Evolutionary conservation across 2,113 vertebrate species (phyloP).

Genomic region (Stigmatopora nigra): DNA sequence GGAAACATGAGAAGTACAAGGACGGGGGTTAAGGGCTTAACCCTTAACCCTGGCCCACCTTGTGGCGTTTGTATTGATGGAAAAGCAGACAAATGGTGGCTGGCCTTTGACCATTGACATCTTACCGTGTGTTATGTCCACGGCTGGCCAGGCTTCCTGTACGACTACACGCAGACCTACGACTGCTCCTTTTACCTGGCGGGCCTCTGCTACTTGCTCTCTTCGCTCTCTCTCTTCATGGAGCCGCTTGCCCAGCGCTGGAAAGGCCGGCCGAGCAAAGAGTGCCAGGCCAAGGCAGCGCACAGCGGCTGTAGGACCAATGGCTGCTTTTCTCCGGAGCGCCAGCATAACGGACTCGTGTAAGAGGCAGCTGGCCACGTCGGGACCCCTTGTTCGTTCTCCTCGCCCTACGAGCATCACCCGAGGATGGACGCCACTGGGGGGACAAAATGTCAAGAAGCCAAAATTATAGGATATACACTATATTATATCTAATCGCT

Average conservation of each 20-base stretch:
- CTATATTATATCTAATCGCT: background rate
- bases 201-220: slow-evolving; percentile 82
- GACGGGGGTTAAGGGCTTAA: too few species aligned
- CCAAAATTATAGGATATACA: slow-evolving; percentile 46
- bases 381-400: background rate
- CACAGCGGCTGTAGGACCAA: slow-evolving; percentile 61
- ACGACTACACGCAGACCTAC: slow-evolving; percentile 87
- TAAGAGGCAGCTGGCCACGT: slow-evolving; percentile 49
- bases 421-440: background rate
- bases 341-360: slow-evolving; percentile 57
- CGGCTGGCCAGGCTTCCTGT: slow-evolving; percentile 76
- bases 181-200: slow-evolving; percentile 86
- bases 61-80: too few species aligned
- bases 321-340: slow-evolving; percentile 55
- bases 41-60: too few species aligned
- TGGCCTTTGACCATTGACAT: too few species aligned
- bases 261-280: slow-evolving; percentile 61
- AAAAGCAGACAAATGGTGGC: too few species aligned
- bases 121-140: background rate
- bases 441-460: slow-evolving; percentile 32
- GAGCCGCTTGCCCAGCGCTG: slow-evolving; percentile 78
- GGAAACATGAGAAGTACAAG: too few species aligned
- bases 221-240: slow-evolving; percentile 80
- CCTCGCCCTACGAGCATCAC: background rate
- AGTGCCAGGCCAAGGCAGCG: slow-evolving; percentile 24